Evolutionary conservation across 2,797 vertebrate genomes (phyloP).

Genomic region (Trematomus bernacchii): DNA sequence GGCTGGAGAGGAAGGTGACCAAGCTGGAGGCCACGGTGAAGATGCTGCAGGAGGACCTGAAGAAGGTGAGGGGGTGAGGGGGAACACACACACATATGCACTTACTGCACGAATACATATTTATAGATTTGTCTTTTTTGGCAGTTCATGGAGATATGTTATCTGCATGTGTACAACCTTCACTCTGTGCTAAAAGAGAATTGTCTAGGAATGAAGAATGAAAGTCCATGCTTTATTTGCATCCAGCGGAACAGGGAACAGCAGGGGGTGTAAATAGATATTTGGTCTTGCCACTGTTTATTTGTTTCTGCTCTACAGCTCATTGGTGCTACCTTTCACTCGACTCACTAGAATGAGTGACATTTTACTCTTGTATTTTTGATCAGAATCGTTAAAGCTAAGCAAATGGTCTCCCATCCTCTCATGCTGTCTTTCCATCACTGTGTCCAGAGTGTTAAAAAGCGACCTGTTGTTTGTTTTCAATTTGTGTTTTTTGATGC

Average conservation of each 20-base stretch:
- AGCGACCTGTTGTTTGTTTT: background rate
- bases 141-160: background rate
- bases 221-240: conserved; percentile 23
- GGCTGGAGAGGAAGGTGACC: conserved; percentile 95
- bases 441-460: background rate
- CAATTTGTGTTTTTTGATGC: background rate
- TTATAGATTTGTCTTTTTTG: background rate
- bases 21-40: conserved; percentile 97
- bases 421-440: too few species aligned
- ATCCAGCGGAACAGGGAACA: conserved; percentile 10
- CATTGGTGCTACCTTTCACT: background rate
- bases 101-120: background rate
- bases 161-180: background rate
- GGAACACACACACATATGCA: background rate
- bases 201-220: conserved; percentile 4
- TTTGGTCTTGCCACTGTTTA: background rate
- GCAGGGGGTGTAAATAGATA: conserved; percentile 17
- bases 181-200: background rate
- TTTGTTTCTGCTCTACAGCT: conserved; percentile 13
- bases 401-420: background rate
- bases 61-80: conserved; percentile 87
- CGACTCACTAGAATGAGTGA: background rate
- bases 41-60: conserved; percentile 96
- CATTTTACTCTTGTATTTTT: background rate
- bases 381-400: background rate